Conservation (phyloP, 2,113 vertebrate genomes). For the Spheniscus mendiculus region DNA sequence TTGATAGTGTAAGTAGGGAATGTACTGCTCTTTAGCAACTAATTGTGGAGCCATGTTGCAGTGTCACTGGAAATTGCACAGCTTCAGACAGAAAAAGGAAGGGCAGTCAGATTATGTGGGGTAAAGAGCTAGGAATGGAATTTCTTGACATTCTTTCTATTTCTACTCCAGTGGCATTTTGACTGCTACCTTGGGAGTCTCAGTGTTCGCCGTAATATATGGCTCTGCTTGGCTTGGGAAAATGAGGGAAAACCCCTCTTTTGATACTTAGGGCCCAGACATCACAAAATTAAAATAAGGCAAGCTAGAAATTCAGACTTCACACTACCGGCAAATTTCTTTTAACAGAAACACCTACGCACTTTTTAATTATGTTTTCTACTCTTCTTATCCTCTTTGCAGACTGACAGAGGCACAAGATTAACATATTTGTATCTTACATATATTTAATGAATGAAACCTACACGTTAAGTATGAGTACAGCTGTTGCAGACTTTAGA, state of each 20-base stretch:
- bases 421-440: slow-evolving; percentile 58
- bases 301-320: slow-evolving; percentile 48
- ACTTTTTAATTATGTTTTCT: slow-evolving; percentile 52
- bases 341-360: slow-evolving; percentile 56
- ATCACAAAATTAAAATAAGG: slow-evolving; percentile 12
- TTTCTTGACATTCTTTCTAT: neutral
- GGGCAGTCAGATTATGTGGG: neutral
- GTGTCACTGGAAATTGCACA: neutral
- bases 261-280: neutral
- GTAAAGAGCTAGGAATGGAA: neutral
- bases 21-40: neutral
- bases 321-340: neutral
- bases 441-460: slow-evolving; percentile 67
- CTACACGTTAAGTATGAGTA: neutral
- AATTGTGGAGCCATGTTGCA: neutral
- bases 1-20: neutral
- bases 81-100: neutral
- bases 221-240: neutral
- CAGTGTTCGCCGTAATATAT: neutral
- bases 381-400: slow-evolving; percentile 14
- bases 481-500: neutral
- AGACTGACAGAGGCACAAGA: slow-evolving; percentile 42
- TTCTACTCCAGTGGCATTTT: neutral
- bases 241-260: neutral
- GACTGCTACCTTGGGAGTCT: neutral